A percentile compares a stretch with the other conserved stretches of the same genome.
Conservation (phyloP, 2,888 invertebrate genomes). For the Drosophila koepferae region DNA sequence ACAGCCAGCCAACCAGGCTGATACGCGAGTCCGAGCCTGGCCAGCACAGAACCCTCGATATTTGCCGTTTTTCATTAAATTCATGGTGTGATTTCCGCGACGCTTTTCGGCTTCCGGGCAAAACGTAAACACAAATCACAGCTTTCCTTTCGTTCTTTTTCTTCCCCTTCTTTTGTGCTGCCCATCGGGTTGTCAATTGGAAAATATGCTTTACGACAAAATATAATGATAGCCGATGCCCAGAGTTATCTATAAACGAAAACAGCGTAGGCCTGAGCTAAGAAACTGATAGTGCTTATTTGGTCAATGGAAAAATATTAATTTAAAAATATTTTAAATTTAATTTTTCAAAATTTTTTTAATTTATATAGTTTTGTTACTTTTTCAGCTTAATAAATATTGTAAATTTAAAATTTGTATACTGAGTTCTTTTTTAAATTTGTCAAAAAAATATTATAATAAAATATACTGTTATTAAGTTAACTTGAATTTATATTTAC, state of each 20-base stretch:
- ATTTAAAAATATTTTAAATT: no score
- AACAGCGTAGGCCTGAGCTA: not conserved
- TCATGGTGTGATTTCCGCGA: slow-evolving; percentile 76
- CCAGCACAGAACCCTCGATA: slow-evolving; percentile 44
- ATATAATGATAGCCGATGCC: slow-evolving; percentile 40
- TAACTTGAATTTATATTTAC: no score
- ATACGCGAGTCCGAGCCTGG: not conserved
- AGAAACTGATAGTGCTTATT: not conserved
- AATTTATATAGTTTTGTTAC: no score
- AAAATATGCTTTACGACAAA: slow-evolving; percentile 43
- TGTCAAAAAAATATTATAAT: no score
- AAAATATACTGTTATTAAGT: no score
- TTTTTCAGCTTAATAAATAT: no score
- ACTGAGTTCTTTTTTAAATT: no score
- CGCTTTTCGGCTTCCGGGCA: slow-evolving; percentile 69
- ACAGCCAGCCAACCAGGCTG: slow-evolving; percentile 39
- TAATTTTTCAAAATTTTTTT: no score
- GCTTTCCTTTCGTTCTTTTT: slow-evolving; percentile 6
- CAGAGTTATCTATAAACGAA: slow-evolving; percentile 12
- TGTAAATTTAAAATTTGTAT: no score
- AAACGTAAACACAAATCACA: slow-evolving; percentile 59
- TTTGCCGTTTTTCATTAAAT: slow-evolving; percentile 77
- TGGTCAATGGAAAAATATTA: not conserved
- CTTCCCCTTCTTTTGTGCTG: not conserved
- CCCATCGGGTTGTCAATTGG: slow-evolving; percentile 51